Base-by-base conservation (phyloP, 2,113 vertebrate species). In the Speoplatyrhinus poulsoni region DNA sequence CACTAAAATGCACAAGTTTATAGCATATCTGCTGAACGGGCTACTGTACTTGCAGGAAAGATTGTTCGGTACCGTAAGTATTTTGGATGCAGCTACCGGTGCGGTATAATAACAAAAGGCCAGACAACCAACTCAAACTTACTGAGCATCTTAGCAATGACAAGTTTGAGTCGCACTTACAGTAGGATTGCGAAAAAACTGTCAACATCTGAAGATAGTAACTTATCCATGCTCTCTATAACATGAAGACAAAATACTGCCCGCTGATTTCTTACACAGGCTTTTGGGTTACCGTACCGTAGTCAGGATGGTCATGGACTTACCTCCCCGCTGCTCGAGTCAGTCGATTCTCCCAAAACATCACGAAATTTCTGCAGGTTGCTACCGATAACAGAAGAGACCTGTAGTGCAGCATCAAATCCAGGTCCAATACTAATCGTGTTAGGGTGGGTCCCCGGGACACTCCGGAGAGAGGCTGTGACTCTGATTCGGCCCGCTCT, bases 341-440 rank as follows among this genome's bases (percentile, higher is more conserved):
- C 94, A 88, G 94, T 95, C 92, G 93, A 94, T 88, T 95, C 95
- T 84, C 95, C 96, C 91, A 96, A 96, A 94, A 96, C 95, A 90
- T 95, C 95, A 90, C 95, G 94, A 93, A 98, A 98, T 92, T 93
- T 95, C 90, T 94, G 95, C 94, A 98, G 95, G 95, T 98, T 98
- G 92, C 92, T 94, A 92, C 94, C 94, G 92, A 98, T 97, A 81
- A 94, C 94, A 87, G 94, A 93, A 58, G 95, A 96, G 90, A 98
- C 96, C 92, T 95, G 96, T 90, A 96, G 89, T 92, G 96, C 96
- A 90, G 95, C 95, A 84, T 97, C 96, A 93, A 95, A 97, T 67
- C 96, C 95, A 72, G 95, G 95, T 91, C 94, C 94, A 87, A 95
- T 93, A 88, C 93, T 91, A 41, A 76, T 87, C 73, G 86, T 80